A percentile compares a stretch with the other conserved stretches of the same genome.
Conservation (phyloP, 2,797 vertebrate species). For the Pelodytes ibericus region DNA sequence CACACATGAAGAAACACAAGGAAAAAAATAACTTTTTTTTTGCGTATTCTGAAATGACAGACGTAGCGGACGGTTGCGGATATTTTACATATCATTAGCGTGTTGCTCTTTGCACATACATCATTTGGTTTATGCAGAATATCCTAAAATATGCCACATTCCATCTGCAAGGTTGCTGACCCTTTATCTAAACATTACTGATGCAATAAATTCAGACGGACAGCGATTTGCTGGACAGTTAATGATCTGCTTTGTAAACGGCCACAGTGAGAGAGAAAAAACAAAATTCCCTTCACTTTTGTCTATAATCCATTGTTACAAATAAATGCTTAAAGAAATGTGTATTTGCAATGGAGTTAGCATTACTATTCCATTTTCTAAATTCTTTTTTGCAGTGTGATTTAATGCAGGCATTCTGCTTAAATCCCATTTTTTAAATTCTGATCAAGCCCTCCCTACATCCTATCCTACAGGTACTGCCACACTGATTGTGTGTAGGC, state of each 20-base stretch:
- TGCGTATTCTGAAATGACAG: neutral
- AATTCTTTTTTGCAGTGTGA: too few species aligned
- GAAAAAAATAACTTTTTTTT: too few species aligned
- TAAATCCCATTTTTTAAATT: too few species aligned
- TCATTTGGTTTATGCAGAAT: constrained; percentile 9
- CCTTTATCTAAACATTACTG: constrained; percentile 27
- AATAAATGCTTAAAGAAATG: too few species aligned
- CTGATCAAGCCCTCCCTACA: too few species aligned
- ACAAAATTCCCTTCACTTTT: neutral
- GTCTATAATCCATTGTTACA: too few species aligned
- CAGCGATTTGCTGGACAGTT: constrained; percentile 19
- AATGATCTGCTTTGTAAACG: constrained; percentile 11
- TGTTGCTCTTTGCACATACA: constrained; percentile 14
- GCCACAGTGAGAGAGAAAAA: neutral
- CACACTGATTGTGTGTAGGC: too few species aligned
- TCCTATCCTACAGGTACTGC: too few species aligned
- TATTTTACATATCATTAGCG: constrained; percentile 11
- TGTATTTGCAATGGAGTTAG: too few species aligned
- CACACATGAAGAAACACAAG: too few species aligned
- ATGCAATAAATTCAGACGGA: constrained; percentile 28
- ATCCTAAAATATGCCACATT: neutral
- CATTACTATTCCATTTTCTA: too few species aligned
- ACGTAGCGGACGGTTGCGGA: neutral
- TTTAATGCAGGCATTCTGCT: too few species aligned
- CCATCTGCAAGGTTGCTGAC: constrained; percentile 16